These are phyloP conservation scores for Corydoras maculifer DNA, from an alignment of 2,113 vertebrate genomes.

Conservation along the genomic window DNA sequence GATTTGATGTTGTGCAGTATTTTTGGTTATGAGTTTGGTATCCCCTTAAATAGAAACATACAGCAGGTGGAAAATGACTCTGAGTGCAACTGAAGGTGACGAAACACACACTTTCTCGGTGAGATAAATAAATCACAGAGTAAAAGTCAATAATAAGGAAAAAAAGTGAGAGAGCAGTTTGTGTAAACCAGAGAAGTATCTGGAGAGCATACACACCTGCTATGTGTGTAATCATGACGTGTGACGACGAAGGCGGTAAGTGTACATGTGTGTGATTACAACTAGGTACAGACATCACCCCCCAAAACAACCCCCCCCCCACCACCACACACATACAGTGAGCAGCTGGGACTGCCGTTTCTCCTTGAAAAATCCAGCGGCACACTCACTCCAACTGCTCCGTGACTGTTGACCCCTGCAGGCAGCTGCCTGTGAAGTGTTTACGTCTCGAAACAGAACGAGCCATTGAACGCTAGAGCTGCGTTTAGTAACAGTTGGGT, in stretches of 20 bases:
- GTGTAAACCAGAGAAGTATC: too few species aligned
- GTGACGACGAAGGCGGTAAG: too few species aligned
- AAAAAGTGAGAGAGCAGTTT: too few species aligned
- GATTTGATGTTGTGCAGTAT: not conserved
- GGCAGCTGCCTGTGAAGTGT: constrained; percentile 35
- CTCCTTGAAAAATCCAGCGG: not conserved
- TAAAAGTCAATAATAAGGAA: too few species aligned
- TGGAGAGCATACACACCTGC: too few species aligned
- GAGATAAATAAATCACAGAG: too few species aligned
- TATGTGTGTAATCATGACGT: too few species aligned
- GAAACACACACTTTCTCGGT: too few species aligned
- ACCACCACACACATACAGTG: not conserved
- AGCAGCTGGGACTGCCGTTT: constrained; percentile 34
- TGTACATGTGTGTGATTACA: not conserved
- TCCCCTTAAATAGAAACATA: too few species aligned
- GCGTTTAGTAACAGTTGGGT: constrained; percentile 10
- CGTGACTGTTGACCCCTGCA: constrained; percentile 22
- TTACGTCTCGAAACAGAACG: constrained; percentile 23
- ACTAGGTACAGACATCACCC: constrained; percentile 15
- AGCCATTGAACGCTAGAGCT: constrained; percentile 2
- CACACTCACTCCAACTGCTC: constrained; percentile 14
- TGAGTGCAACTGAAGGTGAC: too few species aligned
- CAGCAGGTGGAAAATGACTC: too few species aligned
- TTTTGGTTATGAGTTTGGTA: not conserved
- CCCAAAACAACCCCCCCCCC: too few species aligned